Conservation (phyloP, 1,140 invertebrate species). For the Drosophila mauritiana region DNA sequence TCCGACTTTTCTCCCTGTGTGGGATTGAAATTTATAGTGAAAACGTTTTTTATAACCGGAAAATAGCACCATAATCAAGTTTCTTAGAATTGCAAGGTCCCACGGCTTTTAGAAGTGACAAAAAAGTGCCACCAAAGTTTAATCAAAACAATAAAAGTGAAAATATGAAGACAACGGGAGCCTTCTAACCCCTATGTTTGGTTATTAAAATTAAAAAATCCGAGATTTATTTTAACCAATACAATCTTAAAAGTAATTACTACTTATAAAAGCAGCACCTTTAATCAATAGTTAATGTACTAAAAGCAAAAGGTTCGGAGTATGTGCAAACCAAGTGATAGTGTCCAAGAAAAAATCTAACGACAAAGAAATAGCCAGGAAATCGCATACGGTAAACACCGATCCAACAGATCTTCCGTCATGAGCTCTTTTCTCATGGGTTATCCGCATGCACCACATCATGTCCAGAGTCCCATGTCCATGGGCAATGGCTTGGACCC, state of each 20-base stretch:
- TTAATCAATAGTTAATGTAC: conserved; percentile 4
- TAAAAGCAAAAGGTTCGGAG: conserved; percentile 32
- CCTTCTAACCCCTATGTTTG: too few species aligned
- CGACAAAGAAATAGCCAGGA: neutral
- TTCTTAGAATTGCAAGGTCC: neutral
- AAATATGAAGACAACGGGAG: neutral
- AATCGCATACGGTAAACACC: neutral
- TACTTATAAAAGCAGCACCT: neutral
- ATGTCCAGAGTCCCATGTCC: conserved; percentile 84
- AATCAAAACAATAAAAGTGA: conserved; percentile 4
- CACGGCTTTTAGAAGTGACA: conserved; percentile 23
- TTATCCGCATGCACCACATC: conserved; percentile 85
- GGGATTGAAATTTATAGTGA: conserved; percentile 34
- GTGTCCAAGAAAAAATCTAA: conserved; percentile 14
- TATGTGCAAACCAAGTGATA: conserved; percentile 48
- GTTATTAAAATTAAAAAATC: too few species aligned
- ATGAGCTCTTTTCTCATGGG: conserved; percentile 85
- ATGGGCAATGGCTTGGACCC: conserved; percentile 81
- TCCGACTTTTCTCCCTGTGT: conserved; percentile 28
- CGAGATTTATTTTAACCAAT: neutral
- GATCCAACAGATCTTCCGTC: conserved; percentile 15
- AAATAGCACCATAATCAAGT: conserved; percentile 6
- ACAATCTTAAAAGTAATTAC: neutral
- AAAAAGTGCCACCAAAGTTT: neutral
- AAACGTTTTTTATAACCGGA: conserved; percentile 13